Evolutionary conservation across 2,113 vertebrate genomes (phyloP).

Genomic region (Sminthopsis crassicaudata): DNA sequence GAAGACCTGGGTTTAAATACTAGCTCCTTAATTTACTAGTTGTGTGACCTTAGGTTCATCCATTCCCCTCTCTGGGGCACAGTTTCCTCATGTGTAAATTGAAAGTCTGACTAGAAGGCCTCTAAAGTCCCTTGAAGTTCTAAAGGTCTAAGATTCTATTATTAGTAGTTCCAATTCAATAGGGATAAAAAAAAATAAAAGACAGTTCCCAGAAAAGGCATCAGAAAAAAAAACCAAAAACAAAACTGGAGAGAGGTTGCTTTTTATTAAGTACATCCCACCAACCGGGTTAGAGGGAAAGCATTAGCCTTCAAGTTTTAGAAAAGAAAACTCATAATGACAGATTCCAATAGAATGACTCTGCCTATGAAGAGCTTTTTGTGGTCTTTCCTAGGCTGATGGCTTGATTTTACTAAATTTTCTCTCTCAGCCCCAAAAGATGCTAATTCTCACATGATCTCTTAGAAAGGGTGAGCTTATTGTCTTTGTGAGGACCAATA

Average conservation of each 20-base stretch:
- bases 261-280: neutral
- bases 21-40: neutral
- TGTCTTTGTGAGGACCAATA: constrained; percentile 10
- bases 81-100: neutral
- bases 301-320: neutral
- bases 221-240: neutral
- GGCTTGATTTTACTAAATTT: constrained; percentile 26
- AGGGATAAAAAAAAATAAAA: neutral
- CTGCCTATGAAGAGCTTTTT: neutral
- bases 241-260: constrained; percentile 26
- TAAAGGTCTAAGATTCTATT: neutral
- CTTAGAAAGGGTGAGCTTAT: constrained; percentile 17
- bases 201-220: neutral
- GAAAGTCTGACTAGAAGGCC: neutral
- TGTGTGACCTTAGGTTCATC: neutral
- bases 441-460: constrained; percentile 4
- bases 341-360: constrained; percentile 17
- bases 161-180: neutral
- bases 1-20: neutral
- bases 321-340: constrained; percentile 39
- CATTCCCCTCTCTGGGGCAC: neutral
- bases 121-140: neutral
- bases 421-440: neutral
- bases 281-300: constrained; percentile 13
- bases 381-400: constrained; percentile 3